Evolutionary conservation across 2,888 invertebrate species (phyloP), one percentile per base, ranked within the genome.

Genomic region (Andrena camellia): DNA sequence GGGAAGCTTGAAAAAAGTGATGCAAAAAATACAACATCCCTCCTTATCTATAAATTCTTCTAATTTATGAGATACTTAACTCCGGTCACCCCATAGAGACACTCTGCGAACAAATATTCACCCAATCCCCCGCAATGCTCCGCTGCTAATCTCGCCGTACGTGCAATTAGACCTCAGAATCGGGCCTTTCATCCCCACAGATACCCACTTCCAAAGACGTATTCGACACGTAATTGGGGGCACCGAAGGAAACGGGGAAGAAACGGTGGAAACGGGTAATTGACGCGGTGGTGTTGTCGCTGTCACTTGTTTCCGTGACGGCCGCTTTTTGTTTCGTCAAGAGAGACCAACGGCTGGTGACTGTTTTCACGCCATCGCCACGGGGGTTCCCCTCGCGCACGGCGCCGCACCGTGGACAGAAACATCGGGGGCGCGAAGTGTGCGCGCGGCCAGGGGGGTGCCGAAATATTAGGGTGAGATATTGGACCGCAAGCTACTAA

Each of bases 401-500:
- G 31, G 80, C 60, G 73, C 67, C 63, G 72, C 50, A 67, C 75
- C 82, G 75, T 75, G 83, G 74, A 77, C 81, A 68, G 71, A 78
- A 85, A 85, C 78, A 76, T 52, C 33, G 81, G 78, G 79, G 81
- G 75, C 72, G 74, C 10, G 48, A 52, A 52, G 57, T 67, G 69
- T 62, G 75, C 62, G 59, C 48, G 29, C 68, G 74, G 75, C 62
- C 57, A 74, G 70, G 71, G 63, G 74, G 68, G 82, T 82, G 85
- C 83, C 79, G 90, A 86, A 89, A 90, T 91, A 92, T 92, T 91
- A 88, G 90, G 90, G 88, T 85, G 90, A 90, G 89, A 92, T 91
- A 92, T 92, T 90, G 91, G 87, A 92, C 92, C 91, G 86, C 92
- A 90, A 90, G 84, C 89, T 88, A 90, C 93, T 92, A 92, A 93